Base-by-base conservation (phyloP, 1,140 invertebrate genomes). In the Drosophila pruinosa region DNA sequence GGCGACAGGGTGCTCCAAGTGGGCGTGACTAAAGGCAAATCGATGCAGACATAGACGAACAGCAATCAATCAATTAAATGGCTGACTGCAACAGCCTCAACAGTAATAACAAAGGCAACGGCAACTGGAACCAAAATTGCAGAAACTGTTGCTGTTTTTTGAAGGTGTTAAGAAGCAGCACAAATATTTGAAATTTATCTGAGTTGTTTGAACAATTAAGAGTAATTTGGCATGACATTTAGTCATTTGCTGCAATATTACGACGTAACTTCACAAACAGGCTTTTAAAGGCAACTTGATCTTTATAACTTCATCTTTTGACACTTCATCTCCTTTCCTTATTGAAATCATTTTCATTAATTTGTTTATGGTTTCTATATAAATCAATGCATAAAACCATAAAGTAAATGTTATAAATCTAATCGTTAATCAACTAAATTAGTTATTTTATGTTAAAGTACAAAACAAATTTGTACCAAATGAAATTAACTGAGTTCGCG, bases 11-110 rank as follows among this genome's bases (percentile, higher is more conserved):
- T 7, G 14, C 12, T 26, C 10, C 3, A 19, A 48, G 14, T 19
- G 43, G 68, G 17, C 7, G 36, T 7, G 39, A 28, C 31, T 34
- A 12, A 22, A 56, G 28, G 21, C 69, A 74, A 86, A 85, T 81
- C 77, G 81, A 86, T 71, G 77, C 73, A 77, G 81, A 81, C 81
- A 86, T 75, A 85, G 81, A 86, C 81, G 81, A 80, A 63, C 73
- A 86, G 79, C 81, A 82, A 86, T 86, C 81, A 86, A 86, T 86
- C 81, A 86, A 86, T 86, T 86, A 86, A 86, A 88, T 78, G 82
- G 63, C 59, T 54, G 61, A 78, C 67, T 86, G 82, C 78, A 88
- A 28, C 53, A 52, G 8, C 45, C 47, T 26, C 22, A 36, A 15
- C 26, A 53, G 17, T 15, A 62, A 28, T 17, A 56, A 3, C 39